Evolutionary conservation across 2,113 vertebrate genomes (phyloP), one percentile per base, ranked within the genome.

Genomic region (Progne subis): DNA sequence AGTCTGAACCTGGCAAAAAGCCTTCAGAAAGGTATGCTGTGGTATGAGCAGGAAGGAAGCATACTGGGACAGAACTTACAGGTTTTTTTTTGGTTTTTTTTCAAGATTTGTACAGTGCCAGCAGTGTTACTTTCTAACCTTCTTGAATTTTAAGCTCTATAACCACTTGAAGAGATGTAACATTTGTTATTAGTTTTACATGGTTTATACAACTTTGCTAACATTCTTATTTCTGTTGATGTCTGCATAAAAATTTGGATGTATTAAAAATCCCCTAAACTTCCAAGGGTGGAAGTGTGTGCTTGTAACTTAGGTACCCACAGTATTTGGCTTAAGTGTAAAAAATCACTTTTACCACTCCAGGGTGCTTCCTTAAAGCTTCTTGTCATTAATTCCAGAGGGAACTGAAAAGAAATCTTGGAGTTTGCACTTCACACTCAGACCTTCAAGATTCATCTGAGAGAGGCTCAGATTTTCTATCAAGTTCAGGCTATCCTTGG

Each of bases 11-110:
- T 60, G 25, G 8, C 8, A 60, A 83, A 55, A 6, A 47, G 18
- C 23, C 29, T 68, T 68, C 1, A 2, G 23, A 71, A 91, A 59
- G 8, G 20, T 47, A 6, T 0, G 0, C 14, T 44, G 17, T 24
- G 10, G 14, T 41, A 9, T 6, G 32, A 59, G 9, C 29, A 75
- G 26, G 19, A 70, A 31, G 28, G 25, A 88, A 18, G 16, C 32
- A 32, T 5, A 1, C 17, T 55, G 47, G 18, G 19, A 5, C 24
- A 84, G 68, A 89, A 20, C 3, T 39, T 37, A 37, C 37, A 37
- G 37, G 9, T 37, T 37, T 37, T 37, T 37, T 37, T 37, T 37
- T 37, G 4, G 9, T 16, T 25, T 12, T 6, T 8, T 12, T 70
- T 69, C 37, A 84, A n/a, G 7, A 53, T 74, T 57, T 57, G 3